Evolutionary conservation across 2,888 invertebrate species (phyloP).

Genomic region (Bugulina stolonifera): DNA sequence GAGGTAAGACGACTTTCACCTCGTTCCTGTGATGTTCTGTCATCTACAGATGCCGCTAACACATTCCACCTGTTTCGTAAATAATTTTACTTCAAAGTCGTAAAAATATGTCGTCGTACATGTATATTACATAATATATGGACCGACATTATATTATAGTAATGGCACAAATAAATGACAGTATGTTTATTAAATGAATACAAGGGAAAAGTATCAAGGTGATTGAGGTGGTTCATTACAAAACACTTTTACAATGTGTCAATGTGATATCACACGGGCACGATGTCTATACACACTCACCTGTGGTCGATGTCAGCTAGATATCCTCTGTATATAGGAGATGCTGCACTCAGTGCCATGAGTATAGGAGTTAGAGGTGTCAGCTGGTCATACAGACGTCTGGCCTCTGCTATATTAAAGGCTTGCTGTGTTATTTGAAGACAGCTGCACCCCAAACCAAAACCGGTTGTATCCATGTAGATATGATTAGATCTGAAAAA

Average conservation of each 20-base stretch:
- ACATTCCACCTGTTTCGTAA: constrained; percentile 92
- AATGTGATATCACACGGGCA: too few relatives aligned
- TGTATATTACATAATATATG: too few relatives aligned
- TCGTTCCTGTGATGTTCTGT: constrained; percentile 84
- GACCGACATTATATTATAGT: too few relatives aligned
- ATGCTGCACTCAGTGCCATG: constrained; percentile 92
- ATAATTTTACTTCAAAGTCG: too few relatives aligned
- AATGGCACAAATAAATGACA: too few relatives aligned
- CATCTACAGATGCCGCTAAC: constrained; percentile 91
- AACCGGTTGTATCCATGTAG: constrained; percentile 98
- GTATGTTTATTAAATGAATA: too few relatives aligned
- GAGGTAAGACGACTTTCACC: constrained; percentile 59
- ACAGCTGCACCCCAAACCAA: constrained; percentile 98
- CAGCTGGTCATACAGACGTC: constrained; percentile 91
- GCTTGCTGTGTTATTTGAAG: constrained; percentile 78
- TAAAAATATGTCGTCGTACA: too few relatives aligned
- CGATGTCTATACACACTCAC: too few relatives aligned
- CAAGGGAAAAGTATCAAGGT: too few relatives aligned
- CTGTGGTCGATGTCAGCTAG: constrained; percentile 78
- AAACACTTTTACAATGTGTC: too few relatives aligned
- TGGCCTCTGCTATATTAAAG: constrained; percentile 89
- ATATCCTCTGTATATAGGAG: constrained; percentile 87
- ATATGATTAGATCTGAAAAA: constrained; percentile 75
- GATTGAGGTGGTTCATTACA: too few relatives aligned
- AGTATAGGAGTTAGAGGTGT: constrained; percentile 94